A percentile compares a stretch with the other conserved stretches of the same genome.
Conservation (phyloP, 2,113 vertebrate genomes). For the Cheilinus undulatus region DNA sequence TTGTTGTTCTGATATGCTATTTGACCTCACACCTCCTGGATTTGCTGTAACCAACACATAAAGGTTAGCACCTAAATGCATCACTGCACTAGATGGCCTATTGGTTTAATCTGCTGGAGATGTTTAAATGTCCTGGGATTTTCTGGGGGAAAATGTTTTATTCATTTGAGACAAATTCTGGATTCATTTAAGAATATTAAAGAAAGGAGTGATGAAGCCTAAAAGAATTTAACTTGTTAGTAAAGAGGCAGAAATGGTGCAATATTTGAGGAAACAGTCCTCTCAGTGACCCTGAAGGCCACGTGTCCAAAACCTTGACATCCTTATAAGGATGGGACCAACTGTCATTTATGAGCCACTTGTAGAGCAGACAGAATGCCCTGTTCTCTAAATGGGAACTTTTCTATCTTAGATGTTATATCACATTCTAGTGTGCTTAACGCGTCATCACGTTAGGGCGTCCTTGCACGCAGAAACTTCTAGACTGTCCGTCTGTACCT, state of each 20-base stretch:
- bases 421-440: background rate
- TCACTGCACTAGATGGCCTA: background rate
- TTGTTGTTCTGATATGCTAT: background rate
- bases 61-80: background rate
- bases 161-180: background rate
- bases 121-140: background rate
- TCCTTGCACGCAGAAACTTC: background rate
- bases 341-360: background rate
- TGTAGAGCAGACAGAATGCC: background rate
- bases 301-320: background rate
- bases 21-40: slow-evolving; percentile 12
- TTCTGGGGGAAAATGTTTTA: background rate
- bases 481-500: background rate
- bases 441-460: background rate
- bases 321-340: background rate
- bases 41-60: background rate
- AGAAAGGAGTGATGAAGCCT: background rate
- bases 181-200: background rate
- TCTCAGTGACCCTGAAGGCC: background rate
- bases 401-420: background rate
- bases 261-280: background rate
- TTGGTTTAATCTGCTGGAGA: background rate
- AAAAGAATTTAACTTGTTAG: background rate
- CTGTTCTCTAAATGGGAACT: no score
- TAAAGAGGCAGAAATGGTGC: background rate